Conservation (phyloP, 2,888 invertebrate genomes). For the Pyrgus malvae region DNA sequence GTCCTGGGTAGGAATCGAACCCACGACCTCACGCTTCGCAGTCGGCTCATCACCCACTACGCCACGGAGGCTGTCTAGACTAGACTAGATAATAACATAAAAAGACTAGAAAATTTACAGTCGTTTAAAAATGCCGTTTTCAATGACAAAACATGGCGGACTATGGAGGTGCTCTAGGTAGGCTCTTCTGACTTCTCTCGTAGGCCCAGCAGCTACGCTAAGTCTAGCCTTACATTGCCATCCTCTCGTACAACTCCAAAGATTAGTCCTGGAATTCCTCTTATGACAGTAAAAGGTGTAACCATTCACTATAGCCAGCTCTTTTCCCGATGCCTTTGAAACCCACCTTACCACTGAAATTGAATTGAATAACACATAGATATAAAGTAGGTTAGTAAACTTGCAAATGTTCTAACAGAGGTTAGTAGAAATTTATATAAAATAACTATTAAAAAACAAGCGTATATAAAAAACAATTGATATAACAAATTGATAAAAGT, state of each 20-base stretch:
- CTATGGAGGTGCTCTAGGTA: slow-evolving; percentile 38
- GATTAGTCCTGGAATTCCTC: slow-evolving; percentile 29
- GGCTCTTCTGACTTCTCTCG: slow-evolving; percentile 26
- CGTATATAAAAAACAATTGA: too few species aligned
- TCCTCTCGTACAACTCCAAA: slow-evolving; percentile 47
- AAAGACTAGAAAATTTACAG: slow-evolving; percentile 34
- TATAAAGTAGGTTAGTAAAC: background rate
- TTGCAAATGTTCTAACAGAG: too few species aligned
- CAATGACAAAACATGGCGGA: slow-evolving; percentile 31
- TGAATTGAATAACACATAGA: too few species aligned
- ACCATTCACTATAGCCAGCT: slow-evolving; percentile 36
- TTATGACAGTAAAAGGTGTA: slow-evolving; percentile 42
- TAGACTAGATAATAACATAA: background rate
- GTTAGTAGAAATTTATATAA: too few species aligned
- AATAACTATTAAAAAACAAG: too few species aligned
- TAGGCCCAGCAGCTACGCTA: slow-evolving; percentile 32
- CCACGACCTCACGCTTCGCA: too few species aligned
- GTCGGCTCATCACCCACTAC: too few species aligned
- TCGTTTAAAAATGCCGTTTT: slow-evolving; percentile 31
- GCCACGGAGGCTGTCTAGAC: too few species aligned
- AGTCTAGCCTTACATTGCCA: slow-evolving; percentile 43
- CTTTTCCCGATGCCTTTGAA: slow-evolving; percentile 34
- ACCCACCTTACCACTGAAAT: slow-evolving; percentile 36
- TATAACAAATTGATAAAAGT: too few species aligned
- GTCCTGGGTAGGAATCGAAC: too few species aligned